Evolutionary conservation across 2,113 vertebrate genomes (phyloP).

Genomic region (Choloepus hoffmanni): DNA sequence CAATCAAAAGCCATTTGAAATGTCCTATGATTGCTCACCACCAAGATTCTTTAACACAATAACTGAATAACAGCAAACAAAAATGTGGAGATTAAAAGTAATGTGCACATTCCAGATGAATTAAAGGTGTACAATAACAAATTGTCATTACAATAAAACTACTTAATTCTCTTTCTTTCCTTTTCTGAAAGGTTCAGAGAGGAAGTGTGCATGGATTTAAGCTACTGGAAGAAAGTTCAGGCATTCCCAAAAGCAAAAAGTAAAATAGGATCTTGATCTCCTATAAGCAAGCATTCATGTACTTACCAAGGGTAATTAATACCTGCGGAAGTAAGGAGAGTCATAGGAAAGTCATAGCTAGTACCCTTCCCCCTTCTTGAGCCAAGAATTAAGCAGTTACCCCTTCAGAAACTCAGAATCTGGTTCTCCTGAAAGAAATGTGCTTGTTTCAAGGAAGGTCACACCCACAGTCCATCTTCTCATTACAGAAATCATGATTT

Average conservation of each 20-base stretch:
- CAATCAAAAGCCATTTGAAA: slow-evolving; percentile 26
- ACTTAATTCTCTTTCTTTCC: neutral
- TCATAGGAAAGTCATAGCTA: neutral
- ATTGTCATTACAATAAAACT: neutral
- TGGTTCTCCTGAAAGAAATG: neutral
- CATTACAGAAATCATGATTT: neutral
- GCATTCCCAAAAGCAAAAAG: neutral
- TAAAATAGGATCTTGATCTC: neutral
- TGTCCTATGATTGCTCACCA: neutral
- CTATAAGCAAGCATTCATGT: neutral
- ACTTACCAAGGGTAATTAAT: neutral
- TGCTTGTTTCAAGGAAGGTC: neutral
- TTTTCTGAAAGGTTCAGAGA: slow-evolving; percentile 6
- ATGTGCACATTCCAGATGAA: neutral
- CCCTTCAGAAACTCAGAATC: neutral
- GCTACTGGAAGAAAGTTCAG: neutral
- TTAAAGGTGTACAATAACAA: neutral
- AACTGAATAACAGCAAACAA: slow-evolving; percentile 28
- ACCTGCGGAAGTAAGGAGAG: neutral
- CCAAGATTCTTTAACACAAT: neutral
- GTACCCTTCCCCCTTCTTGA: neutral
- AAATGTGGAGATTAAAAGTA: slow-evolving; percentile 36
- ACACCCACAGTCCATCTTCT: neutral
- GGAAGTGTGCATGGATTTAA: neutral
- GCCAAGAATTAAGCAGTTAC: neutral